Evolutionary conservation across 2,888 invertebrate genomes (phyloP).

Genomic region (Archaeoteleia sp.): DNA sequence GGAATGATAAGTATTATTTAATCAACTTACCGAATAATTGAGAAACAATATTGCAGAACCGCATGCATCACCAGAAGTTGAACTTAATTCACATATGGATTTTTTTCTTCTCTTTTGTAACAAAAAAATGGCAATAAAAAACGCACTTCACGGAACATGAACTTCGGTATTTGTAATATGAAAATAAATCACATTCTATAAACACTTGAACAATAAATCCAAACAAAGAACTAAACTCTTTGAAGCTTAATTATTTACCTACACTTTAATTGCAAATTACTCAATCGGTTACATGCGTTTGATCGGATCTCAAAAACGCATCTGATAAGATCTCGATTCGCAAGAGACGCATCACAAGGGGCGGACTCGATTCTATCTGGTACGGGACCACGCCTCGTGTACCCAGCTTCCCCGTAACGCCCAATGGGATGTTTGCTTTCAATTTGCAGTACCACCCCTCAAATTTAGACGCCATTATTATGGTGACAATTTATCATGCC

Average conservation of each 20-base stretch:
- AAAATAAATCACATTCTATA: too few species aligned
- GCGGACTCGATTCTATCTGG: slow-evolving; percentile 18
- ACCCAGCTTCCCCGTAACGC: slow-evolving; percentile 29
- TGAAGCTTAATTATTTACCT: neutral
- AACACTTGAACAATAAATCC: too few species aligned
- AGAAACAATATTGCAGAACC: too few species aligned
- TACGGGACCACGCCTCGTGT: slow-evolving; percentile 36
- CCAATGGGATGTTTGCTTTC: slow-evolving; percentile 23
- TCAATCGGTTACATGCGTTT: slow-evolving; percentile 25
- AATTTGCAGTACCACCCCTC: slow-evolving; percentile 17
- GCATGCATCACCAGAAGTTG: too few species aligned
- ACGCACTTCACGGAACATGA: too few species aligned
- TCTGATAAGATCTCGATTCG: slow-evolving; percentile 40
- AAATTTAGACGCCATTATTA: slow-evolving; percentile 30
- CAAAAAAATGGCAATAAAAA: too few species aligned
- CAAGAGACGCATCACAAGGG: slow-evolving; percentile 26
- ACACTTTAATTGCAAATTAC: slow-evolving; percentile 15
- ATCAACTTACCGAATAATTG: too few species aligned
- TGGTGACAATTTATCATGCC: neutral
- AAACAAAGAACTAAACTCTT: too few species aligned
- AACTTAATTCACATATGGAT: too few species aligned
- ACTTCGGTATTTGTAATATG: too few species aligned
- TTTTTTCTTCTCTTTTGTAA: too few species aligned
- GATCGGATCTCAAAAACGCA: slow-evolving; percentile 32
- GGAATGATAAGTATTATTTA: too few species aligned